Conservation (phyloP, 1,140 invertebrate species). For the Pseudomyrmex cubaensis region DNA sequence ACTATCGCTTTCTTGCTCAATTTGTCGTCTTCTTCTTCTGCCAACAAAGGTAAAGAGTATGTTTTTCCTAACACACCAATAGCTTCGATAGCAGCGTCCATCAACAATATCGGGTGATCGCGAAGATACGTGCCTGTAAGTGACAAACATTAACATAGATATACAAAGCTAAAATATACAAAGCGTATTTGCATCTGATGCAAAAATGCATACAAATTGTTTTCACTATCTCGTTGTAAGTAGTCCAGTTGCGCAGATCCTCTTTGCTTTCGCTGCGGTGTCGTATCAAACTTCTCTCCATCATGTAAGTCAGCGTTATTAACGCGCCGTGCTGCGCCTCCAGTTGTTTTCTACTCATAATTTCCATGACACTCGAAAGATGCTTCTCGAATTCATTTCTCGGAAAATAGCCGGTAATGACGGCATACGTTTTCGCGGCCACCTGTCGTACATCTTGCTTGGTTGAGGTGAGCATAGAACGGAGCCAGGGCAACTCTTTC, state of each 20-base stretch:
- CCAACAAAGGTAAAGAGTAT: constrained; percentile 87
- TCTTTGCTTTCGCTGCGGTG: constrained; percentile 80
- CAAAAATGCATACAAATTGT: constrained; percentile 85
- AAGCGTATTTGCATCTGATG: neutral
- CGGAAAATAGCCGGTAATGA: constrained; percentile 86
- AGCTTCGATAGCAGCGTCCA: constrained; percentile 88
- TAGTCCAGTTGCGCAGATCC: constrained; percentile 83
- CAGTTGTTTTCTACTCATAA: constrained; percentile 86
- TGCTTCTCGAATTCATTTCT: constrained; percentile 86
- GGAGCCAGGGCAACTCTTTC: constrained; percentile 87
- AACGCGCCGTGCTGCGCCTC: constrained; percentile 92
- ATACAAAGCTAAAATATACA: neutral
- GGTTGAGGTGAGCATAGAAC: constrained; percentile 88
- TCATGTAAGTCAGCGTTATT: constrained; percentile 88
- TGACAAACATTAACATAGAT: constrained; percentile 33
- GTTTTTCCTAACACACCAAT: constrained; percentile 90
- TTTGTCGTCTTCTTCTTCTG: constrained; percentile 84
- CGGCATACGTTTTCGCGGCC: constrained; percentile 89
- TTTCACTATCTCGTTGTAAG: constrained; percentile 85
- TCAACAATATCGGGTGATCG: constrained; percentile 86
- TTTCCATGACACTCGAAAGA: constrained; percentile 85
- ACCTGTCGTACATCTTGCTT: constrained; percentile 91
- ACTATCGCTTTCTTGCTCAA: constrained; percentile 87
- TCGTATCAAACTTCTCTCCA: constrained; percentile 88
- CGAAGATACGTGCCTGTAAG: constrained; percentile 86